These are phyloP conservation scores for Microchrysa polita DNA, from an alignment of 2,888 invertebrate species.

Conservation along the genomic window DNA sequence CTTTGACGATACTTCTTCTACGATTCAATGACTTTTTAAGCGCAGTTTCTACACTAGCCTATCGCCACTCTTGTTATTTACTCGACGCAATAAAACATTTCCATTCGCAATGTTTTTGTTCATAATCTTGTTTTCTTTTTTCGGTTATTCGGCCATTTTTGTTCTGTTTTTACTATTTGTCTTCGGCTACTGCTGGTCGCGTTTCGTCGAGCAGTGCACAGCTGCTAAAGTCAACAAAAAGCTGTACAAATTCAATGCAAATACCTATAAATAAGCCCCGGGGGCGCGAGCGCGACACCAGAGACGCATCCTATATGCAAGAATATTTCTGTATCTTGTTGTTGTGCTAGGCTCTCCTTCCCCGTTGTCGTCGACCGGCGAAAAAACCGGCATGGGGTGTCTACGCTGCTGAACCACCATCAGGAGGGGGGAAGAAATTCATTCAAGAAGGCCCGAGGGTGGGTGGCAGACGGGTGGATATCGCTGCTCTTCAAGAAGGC, in stretches of 20 bases:
- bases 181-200: neutral
- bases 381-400: neutral
- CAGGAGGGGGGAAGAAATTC: too few species aligned
- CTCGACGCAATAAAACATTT: slow-evolving; percentile 5
- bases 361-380: neutral
- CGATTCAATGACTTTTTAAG: too few species aligned
- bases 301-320: too few species aligned
- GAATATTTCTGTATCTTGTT: neutral
- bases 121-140: neutral
- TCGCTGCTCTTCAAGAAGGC: neutral
- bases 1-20: too few species aligned
- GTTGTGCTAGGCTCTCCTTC: neutral
- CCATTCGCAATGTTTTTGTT: neutral
- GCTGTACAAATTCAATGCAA: slow-evolving; percentile 32
- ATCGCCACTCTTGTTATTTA: too few species aligned
- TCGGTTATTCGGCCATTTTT: neutral
- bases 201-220: neutral
- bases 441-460: too few species aligned
- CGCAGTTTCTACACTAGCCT: too few species aligned
- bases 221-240: slow-evolving; percentile 14
- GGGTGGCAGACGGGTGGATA: neutral
- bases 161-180: neutral
- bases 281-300: neutral
- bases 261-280: neutral
- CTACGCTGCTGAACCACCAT: too few species aligned